These are phyloP conservation scores for Cherax destructor DNA, from an alignment of 1,140 invertebrate species.

Conservation along the genomic window DNA sequence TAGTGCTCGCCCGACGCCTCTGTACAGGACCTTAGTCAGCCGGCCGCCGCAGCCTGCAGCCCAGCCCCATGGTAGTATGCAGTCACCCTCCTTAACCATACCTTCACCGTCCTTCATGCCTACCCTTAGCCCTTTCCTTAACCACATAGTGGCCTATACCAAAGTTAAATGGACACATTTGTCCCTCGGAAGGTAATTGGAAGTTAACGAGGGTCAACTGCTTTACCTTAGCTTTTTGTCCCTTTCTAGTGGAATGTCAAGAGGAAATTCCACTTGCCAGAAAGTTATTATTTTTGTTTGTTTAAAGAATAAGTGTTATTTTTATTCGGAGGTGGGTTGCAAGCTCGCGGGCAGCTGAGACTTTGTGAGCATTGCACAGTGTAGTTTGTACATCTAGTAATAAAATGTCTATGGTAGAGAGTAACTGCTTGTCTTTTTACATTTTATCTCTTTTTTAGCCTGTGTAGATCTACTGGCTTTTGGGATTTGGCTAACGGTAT, in stretches of 20 bases:
- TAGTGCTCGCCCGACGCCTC: conserved; percentile 66
- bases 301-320: conserved; percentile 48
- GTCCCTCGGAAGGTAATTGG: conserved; percentile 1
- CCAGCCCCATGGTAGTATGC: conserved; percentile 21
- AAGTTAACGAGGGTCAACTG: conserved; percentile 34
- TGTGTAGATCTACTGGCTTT: conserved; percentile 64
- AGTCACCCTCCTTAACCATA: conserved; percentile 19
- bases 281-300: conserved; percentile 50
- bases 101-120: background rate
- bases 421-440: conserved; percentile 66
- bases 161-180: conserved; percentile 13
- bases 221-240: conserved; percentile 21
- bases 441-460: conserved; percentile 65
- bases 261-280: conserved; percentile 30
- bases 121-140: background rate
- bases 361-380: conserved; percentile 64
- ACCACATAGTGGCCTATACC: background rate
- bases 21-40: conserved; percentile 67
- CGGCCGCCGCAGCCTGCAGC: conserved; percentile 47
- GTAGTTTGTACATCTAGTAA: conserved; percentile 67
- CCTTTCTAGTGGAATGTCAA: conserved; percentile 26
- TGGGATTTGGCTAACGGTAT: conserved; percentile 65
- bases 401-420: conserved; percentile 67
- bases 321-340: conserved; percentile 50
- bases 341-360: conserved; percentile 49